These are phyloP conservation scores for Pyralis farinalis DNA, from an alignment of 2,888 invertebrate genomes.

Conservation along the genomic window DNA sequence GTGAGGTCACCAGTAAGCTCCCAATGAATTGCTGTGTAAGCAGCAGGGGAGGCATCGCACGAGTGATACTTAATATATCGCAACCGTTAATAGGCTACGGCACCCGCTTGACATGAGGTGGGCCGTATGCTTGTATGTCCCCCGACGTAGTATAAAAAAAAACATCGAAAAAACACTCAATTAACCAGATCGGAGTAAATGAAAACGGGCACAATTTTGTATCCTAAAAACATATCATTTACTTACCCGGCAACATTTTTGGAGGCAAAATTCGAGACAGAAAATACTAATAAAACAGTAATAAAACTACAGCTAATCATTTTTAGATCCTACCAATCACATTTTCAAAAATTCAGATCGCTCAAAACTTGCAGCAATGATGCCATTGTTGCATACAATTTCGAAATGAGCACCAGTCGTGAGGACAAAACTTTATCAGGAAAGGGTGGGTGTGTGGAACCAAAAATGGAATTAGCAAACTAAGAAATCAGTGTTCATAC, in stretches of 20 bases:
- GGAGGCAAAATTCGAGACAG: conserved; percentile 47
- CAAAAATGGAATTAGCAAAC: conserved; percentile 65
- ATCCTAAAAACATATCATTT: too few species aligned
- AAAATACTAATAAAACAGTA: conserved; percentile 43
- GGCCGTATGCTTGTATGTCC: too few species aligned
- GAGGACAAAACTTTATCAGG: conserved; percentile 55
- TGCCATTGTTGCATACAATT: conserved; percentile 46
- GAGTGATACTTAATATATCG: too few species aligned
- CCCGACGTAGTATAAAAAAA: too few species aligned
- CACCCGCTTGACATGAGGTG: too few species aligned
- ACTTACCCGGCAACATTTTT: conserved; percentile 63
- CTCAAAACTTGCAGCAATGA: conserved; percentile 28
- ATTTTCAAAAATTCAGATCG: conserved; percentile 32
- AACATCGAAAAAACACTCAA: too few species aligned
- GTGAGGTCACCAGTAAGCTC: too few species aligned
- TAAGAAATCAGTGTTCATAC: conserved; percentile 61
- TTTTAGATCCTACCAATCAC: conserved; percentile 32
- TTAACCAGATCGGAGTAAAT: too few species aligned
- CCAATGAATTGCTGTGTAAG: too few species aligned
- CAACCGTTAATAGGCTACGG: too few species aligned
- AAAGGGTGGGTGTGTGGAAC: conserved; percentile 50
- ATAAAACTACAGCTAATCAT: conserved; percentile 59
- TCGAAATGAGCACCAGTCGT: conserved; percentile 44
- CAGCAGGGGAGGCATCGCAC: too few species aligned
- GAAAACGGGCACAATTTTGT: too few species aligned